Evolutionary conservation across 2,888 invertebrate species (phyloP).

Genomic region (Hemaris fuciformis): DNA sequence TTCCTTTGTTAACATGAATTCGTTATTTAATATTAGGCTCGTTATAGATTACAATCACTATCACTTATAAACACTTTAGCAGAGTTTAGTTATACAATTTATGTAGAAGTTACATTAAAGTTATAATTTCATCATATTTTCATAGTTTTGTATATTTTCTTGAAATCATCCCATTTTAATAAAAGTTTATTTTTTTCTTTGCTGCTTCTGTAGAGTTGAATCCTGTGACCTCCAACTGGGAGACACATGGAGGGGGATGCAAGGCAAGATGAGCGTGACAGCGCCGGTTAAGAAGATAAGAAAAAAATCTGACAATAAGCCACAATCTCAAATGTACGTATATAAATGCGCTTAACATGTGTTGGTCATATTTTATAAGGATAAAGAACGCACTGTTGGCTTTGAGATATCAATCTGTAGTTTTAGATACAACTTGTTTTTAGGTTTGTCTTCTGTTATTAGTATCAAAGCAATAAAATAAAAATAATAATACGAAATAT

Average conservation of each 20-base stretch:
- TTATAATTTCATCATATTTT: conserved; percentile 24
- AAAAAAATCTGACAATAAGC: conserved; percentile 86
- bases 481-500: neutral
- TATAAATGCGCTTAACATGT: conserved; percentile 64
- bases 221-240: conserved; percentile 91
- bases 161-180: conserved; percentile 52
- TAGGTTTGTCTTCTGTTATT: neutral
- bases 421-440: neutral
- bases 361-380: conserved; percentile 33
- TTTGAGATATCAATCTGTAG: neutral
- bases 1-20: conserved; percentile 36
- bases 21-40: conserved; percentile 27
- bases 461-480: neutral
- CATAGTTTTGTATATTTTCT: conserved; percentile 34
- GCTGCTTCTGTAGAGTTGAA: conserved; percentile 88
- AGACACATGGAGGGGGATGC: conserved; percentile 88
- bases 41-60: conserved; percentile 28
- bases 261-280: conserved; percentile 92
- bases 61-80: conserved; percentile 18
- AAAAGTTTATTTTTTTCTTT: conserved; percentile 77
- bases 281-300: conserved; percentile 85
- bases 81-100: neutral
- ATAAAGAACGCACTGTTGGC: neutral
- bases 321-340: conserved; percentile 85
- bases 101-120: neutral